Evolutionary conservation across 2,797 vertebrate species (phyloP).

Genomic region (Prunella strophiata): DNA sequence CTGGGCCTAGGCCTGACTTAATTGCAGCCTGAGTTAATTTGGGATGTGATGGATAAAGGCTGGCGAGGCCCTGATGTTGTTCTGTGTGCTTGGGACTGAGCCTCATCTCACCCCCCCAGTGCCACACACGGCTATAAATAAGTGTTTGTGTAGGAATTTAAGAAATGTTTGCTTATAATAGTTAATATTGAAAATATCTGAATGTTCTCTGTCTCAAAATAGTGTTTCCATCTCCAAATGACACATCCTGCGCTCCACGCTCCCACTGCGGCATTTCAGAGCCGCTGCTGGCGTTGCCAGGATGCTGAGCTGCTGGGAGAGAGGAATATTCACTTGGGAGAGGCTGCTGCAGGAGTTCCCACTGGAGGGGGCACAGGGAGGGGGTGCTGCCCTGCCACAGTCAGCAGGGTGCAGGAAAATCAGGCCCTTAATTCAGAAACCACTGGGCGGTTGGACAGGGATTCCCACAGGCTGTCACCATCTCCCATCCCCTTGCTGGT

Average conservation of each 20-base stretch:
- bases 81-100: not conserved
- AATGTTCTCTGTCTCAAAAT: conserved; percentile 20
- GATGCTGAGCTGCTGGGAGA: not conserved
- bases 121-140: conserved; percentile 14
- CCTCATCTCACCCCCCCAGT: not conserved
- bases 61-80: not conserved
- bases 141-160: conserved; percentile 30
- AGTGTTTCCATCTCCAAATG: conserved; percentile 21
- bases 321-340: not conserved
- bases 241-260: not conserved
- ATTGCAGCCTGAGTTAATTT: not conserved
- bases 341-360: not conserved
- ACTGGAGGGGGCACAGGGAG: not conserved
- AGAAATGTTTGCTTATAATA: conserved; percentile 49
- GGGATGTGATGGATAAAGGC: not conserved
- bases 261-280: conserved; percentile 18
- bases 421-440: not conserved
- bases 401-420: not conserved
- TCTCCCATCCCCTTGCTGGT: not conserved
- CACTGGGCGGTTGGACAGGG: not conserved
- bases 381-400: not conserved
- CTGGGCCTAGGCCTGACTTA: not conserved
- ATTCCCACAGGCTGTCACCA: not conserved
- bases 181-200: conserved; percentile 58
- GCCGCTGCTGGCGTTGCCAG: not conserved